Conservation (phyloP, 2,113 vertebrate genomes). For the Crypturellus undulatus region DNA sequence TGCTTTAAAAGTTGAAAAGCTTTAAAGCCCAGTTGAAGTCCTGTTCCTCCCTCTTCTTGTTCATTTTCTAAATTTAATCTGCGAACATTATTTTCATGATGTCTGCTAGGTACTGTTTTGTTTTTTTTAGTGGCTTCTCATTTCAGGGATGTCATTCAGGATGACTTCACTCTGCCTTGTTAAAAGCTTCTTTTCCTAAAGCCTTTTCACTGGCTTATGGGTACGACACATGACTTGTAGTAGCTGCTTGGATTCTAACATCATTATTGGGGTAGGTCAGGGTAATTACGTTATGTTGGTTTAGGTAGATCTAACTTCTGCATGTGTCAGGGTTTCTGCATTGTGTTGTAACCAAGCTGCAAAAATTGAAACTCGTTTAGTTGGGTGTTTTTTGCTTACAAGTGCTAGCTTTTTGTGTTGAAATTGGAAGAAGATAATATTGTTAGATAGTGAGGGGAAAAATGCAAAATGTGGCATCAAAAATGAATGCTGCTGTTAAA, state of each 20-base stretch:
- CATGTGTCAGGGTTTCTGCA: background rate
- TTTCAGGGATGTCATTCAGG: slow-evolving; percentile 10
- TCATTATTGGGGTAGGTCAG: background rate
- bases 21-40: background rate
- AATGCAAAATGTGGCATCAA: slow-evolving; percentile 29
- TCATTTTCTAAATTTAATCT: background rate
- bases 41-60: background rate
- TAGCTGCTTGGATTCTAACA: background rate
- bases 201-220: background rate
- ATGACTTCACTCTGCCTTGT: background rate
- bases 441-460: background rate
- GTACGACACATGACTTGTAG: background rate
- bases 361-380: background rate
- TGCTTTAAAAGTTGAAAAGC: slow-evolving; percentile 31
- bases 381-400: slow-evolving; percentile 4
- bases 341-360: background rate
- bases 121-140: background rate
- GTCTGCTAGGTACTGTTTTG: background rate
- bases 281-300: background rate
- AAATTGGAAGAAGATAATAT: slow-evolving; percentile 8
- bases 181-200: slow-evolving; percentile 24
- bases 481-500: slow-evolving; percentile 22
- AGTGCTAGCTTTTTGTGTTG: background rate
- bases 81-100: background rate
- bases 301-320: background rate